Evolutionary conservation across 92 coral and sea anemone species (phyloP), one percentile per base, ranked within the genome.

Genomic region (Bergia puertoricense): DNA sequence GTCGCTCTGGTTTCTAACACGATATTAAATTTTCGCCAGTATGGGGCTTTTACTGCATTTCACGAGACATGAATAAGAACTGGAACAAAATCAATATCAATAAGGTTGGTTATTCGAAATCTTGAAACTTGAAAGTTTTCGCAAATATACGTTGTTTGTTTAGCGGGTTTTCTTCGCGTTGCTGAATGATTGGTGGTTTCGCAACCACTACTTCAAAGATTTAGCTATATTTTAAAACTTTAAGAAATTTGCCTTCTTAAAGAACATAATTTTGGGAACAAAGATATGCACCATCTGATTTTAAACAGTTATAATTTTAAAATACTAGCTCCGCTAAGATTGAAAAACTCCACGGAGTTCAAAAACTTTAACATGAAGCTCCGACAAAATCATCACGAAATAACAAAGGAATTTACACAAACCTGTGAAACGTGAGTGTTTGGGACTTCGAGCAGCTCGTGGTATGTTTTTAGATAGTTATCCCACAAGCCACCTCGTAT

Each of bases 401-500:
- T 22, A 77, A 77, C 5, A 77, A 40, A 3, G 59, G 38, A 51
- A 0, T 15, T 42, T 41, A 45, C 9, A 90, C 92, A 56, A 57
- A 94, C 97, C 92, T 91, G 89, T 38, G 93, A 81, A 75, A 90
- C 85, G 45, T 85, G 88, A 69, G 92, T 81, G 69, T 86, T 92
- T 50, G 93, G 94, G 37, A 89, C 91, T 89, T 94, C 97, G 16
- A 94, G 92, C 18, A 94, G 88, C 22, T 93, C 94, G 74, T 94
- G 95, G 81, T 94, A 94, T 13, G 91, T 88, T 46, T 88, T 89
- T 4, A 92, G 75, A 56, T 85, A 92, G 85, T 94, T 89, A 73
- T 94, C 97, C 97, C 97, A 94, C 91, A 94, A 84, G 23, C 89
- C 91, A 39, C 93, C 88, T 65, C 97, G 91, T 56, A 84, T 88